Percentiles rank a stretch among this genome's conserved stretches.
Conservation (phyloP, 2,888 invertebrate genomes). For the Zelleria hepariella region DNA sequence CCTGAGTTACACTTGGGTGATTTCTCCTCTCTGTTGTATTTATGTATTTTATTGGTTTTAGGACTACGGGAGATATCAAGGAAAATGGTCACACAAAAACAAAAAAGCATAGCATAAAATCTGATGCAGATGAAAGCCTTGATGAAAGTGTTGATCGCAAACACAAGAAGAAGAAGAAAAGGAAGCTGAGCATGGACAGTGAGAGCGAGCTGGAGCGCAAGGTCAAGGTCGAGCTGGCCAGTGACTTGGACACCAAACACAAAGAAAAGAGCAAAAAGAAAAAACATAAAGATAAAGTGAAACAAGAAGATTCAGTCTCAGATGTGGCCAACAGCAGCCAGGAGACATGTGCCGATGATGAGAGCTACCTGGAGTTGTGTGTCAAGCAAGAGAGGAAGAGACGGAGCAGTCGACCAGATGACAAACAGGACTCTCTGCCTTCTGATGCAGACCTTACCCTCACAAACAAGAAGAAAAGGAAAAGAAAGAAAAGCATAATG, state of each 20-base stretch:
- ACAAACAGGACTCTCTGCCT: not conserved
- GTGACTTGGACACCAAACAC: not conserved
- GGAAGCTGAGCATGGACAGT: constrained; percentile 12
- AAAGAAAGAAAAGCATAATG: not conserved
- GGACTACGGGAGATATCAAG: constrained; percentile 1
- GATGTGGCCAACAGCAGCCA: not conserved
- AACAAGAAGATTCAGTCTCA: constrained; percentile 11
- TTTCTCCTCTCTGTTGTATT: not conserved
- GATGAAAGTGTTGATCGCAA: constrained; percentile 14
- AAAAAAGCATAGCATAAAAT: not conserved
- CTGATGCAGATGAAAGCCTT: constrained; percentile 9
- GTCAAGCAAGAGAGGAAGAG: constrained; percentile 34
- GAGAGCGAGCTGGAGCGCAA: not conserved
- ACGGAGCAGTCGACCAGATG: constrained; percentile 6
- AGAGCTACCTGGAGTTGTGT: constrained; percentile 28
- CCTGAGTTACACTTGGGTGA: too few species aligned
- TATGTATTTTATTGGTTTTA: constrained; percentile 4
- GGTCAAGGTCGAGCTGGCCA: not conserved
- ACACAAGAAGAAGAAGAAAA: not conserved
- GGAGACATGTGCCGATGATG: constrained; percentile 18
- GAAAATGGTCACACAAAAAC: not conserved
- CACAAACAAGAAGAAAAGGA: not conserved
- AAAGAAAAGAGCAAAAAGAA: not conserved
- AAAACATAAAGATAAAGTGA: constrained; percentile 7
- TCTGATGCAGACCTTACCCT: not conserved